Conservation (phyloP, 2,113 vertebrate genomes). For the Anguilla rostrata region DNA sequence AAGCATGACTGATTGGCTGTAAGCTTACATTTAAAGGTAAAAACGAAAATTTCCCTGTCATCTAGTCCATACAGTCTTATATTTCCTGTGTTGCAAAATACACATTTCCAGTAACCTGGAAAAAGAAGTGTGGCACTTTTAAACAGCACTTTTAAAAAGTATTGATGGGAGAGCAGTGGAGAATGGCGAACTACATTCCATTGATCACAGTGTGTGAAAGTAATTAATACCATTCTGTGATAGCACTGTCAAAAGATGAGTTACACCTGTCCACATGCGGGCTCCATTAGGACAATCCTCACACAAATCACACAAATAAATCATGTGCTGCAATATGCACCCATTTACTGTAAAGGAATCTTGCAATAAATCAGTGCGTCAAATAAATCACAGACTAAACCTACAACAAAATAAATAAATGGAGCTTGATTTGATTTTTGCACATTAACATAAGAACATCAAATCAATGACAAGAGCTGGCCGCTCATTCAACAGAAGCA, state of each 20-base stretch:
- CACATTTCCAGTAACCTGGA: too few relatives aligned
- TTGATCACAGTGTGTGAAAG: not conserved
- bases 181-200: not conserved
- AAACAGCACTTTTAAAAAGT: too few relatives aligned
- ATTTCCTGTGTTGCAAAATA: too few relatives aligned
- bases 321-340: not conserved
- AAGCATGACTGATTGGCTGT: not conserved
- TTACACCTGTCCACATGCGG: not conserved
- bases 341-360: not conserved
- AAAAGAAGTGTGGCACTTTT: too few relatives aligned
- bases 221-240: not conserved
- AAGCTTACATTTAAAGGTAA: too few relatives aligned
- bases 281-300: not conserved
- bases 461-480: constrained; percentile 26
- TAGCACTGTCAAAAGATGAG: not conserved
- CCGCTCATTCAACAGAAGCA: constrained; percentile 24
- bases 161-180: too few relatives aligned
- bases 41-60: too few relatives aligned
- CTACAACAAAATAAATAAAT: constrained; percentile 39
- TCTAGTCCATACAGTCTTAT: too few relatives aligned
- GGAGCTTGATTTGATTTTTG: constrained; percentile 30
- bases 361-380: constrained; percentile 5
- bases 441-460: constrained; percentile 40
- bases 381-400: constrained; percentile 37
- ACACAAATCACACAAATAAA: constrained; percentile 4